Evolutionary conservation across 2,888 invertebrate species (phyloP).

Genomic region (Lobophora halterata): DNA sequence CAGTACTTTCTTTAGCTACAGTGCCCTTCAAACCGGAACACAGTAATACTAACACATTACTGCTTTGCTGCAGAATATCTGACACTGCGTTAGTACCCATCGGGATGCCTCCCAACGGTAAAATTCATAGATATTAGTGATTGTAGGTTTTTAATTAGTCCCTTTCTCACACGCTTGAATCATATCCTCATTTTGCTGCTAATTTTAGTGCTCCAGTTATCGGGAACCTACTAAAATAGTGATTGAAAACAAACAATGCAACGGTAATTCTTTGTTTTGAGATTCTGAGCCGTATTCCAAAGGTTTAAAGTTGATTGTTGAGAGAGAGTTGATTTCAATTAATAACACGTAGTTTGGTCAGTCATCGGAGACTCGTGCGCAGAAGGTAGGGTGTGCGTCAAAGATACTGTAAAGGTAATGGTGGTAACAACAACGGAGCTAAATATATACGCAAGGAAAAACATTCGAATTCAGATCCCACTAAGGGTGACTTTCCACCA

Average conservation of each 20-base stretch:
- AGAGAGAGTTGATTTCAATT: constrained; percentile 19
- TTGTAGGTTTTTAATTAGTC: constrained; percentile 4
- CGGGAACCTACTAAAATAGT: constrained; percentile 21
- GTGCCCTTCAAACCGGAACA: too few species aligned
- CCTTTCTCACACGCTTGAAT: constrained; percentile 4
- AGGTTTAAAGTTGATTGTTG: constrained; percentile 14
- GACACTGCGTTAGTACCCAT: too few species aligned
- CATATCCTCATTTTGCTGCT: constrained; percentile 15
- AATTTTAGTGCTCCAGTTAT: constrained; percentile 26
- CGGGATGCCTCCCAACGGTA: too few species aligned
- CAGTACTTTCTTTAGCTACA: too few species aligned
- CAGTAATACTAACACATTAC: too few species aligned
- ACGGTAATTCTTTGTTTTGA: constrained; percentile 7
- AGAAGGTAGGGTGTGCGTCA: constrained; percentile 30
- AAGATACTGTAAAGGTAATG: constrained; percentile 17
- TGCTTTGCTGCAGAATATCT: too few species aligned
- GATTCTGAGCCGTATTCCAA: constrained; percentile 5
- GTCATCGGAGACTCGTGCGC: constrained; percentile 43
- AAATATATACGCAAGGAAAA: not conserved
- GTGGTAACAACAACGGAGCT: constrained; percentile 11
- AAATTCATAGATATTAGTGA: too few species aligned
- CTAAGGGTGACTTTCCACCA: too few species aligned
- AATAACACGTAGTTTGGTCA: constrained; percentile 35
- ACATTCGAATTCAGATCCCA: too few species aligned
- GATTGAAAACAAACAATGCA: constrained; percentile 17